phyloP scores from a whole-genome alignment of 1,140 invertebrate genomes.

The Batillaria attramentaria region DNA sequence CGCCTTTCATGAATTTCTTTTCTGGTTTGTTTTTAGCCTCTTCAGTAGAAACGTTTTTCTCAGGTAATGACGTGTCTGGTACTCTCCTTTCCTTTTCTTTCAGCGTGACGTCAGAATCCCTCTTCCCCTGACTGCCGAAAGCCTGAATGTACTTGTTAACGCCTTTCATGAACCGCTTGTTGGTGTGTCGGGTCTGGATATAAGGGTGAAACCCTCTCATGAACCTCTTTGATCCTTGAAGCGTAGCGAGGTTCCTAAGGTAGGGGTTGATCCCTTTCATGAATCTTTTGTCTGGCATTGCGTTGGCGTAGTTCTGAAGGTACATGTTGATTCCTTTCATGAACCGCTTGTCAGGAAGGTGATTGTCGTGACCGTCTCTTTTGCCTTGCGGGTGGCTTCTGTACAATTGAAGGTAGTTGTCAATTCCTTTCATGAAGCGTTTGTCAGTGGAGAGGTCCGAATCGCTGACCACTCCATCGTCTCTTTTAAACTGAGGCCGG shows the following conservation, averaged over 20 bases:
- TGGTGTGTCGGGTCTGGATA: neutral
- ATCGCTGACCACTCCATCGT: too few relatives aligned
- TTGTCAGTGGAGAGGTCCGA: neutral
- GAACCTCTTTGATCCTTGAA: neutral
- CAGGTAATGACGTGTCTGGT: neutral
- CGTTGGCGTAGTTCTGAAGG: neutral
- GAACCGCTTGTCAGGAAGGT: neutral
- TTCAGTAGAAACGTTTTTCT: neutral
- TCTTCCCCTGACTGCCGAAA: neutral
- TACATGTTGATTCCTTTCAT: neutral
- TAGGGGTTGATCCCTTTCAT: neutral
- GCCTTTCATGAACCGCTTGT: constrained; percentile 12
- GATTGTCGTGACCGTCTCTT: neutral
- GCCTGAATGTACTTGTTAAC: neutral
- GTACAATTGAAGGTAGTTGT: constrained; percentile 3
- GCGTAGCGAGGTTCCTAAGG: neutral
- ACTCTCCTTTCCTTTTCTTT: neutral
- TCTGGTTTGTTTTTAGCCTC: neutral
- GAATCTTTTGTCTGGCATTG: neutral
- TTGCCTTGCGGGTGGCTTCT: neutral
- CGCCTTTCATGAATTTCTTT: neutral
- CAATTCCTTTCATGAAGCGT: constrained; percentile 15
- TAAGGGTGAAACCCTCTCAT: constrained; percentile 2
- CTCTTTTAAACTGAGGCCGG: neutral
- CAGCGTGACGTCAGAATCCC: too few relatives aligned